Base-by-base conservation (phyloP, 92 coral and sea anemone genomes). In the Epizoanthus stellaris region DNA sequence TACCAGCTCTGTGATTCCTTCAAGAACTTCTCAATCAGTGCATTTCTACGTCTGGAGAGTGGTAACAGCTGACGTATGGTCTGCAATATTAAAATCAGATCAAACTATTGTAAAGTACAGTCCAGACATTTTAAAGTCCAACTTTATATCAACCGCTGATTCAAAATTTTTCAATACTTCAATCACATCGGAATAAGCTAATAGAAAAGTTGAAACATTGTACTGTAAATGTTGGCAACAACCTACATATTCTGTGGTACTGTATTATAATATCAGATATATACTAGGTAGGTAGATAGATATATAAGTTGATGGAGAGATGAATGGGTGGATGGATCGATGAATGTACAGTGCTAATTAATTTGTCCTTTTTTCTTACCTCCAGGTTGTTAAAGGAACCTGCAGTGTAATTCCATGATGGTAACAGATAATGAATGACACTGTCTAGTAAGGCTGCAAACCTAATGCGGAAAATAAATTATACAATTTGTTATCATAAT, bases 381-480 rank as follows among this genome's bases (percentile, higher is more conserved):
- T 94, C 99, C 66, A 97, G 88, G 70, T 93, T 95, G 57, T 90
- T 93, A 65, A 94, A 97, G 4, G 99, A 97, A n/a, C 99, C 99
- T 30, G 93, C 98, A 3, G 99, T 92, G 79, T 94, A 97, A 70
- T 97, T 97, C 99, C 99, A 97, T 9, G 96, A 91, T 4, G 99
- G 99, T 7, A 97, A 87, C 21, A 97, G 90, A 59, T 92, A 97
- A 75, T 95, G 99, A 17, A 97, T 87, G 52, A 97, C 99, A 88
- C 99, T 97, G 75, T 97, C 99, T 23, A 97, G 89, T 43, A 97
- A 87, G 64, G 94, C 93, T 19, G 91, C 87, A 87, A 97, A 97
- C 80, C 99, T 94, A 61, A 40, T 80, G 63, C 38, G 5, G 70
- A 20, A 21, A 34, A 45, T 30, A 19, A 80, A 65, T 19, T 2